These are phyloP conservation scores for Hyla sarda DNA, from an alignment of 2,113 vertebrate genomes.

Conservation along the genomic window DNA sequence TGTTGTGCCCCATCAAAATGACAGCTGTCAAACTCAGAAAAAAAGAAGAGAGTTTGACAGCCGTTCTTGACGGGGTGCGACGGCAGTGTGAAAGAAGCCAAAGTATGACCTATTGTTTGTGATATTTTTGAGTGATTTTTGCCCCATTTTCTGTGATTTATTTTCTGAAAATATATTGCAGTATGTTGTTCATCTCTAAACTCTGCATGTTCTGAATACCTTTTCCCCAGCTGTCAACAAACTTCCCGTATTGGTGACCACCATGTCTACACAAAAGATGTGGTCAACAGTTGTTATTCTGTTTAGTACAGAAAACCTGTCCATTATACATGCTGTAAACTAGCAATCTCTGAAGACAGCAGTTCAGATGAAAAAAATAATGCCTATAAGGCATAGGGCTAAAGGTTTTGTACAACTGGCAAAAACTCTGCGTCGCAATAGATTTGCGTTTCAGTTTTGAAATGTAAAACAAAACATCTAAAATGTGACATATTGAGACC, in stretches of 20 bases:
- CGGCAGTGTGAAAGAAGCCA: too few relatives aligned
- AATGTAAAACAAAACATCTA: slow-evolving; percentile 11
- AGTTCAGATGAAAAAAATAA: neutral
- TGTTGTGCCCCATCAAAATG: too few relatives aligned
- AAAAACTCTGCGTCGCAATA: neutral
- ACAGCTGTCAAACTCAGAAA: too few relatives aligned
- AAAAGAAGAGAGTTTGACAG: too few relatives aligned
- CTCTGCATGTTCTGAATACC: neutral
- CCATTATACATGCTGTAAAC: neutral
- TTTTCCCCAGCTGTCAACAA: neutral
- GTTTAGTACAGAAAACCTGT: neutral
- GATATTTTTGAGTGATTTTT: too few relatives aligned
- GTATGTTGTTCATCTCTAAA: neutral
- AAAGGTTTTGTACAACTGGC: neutral
- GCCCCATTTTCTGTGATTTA: too few relatives aligned
- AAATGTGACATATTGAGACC: slow-evolving; percentile 61
- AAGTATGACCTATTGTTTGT: too few relatives aligned
- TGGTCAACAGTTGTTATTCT: neutral
- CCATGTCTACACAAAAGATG: neutral
- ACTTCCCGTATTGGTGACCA: neutral
- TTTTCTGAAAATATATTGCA: too few relatives aligned
- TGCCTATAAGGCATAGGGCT: neutral
- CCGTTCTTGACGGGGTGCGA: too few relatives aligned
- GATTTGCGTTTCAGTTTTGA: neutral
- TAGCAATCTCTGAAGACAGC: neutral